Percentiles rank a stretch among this genome's conserved stretches.
These are phyloP conservation scores for Mechanitis messenoides DNA, from an alignment of 2,888 invertebrate species.

Conservation along the genomic window DNA sequence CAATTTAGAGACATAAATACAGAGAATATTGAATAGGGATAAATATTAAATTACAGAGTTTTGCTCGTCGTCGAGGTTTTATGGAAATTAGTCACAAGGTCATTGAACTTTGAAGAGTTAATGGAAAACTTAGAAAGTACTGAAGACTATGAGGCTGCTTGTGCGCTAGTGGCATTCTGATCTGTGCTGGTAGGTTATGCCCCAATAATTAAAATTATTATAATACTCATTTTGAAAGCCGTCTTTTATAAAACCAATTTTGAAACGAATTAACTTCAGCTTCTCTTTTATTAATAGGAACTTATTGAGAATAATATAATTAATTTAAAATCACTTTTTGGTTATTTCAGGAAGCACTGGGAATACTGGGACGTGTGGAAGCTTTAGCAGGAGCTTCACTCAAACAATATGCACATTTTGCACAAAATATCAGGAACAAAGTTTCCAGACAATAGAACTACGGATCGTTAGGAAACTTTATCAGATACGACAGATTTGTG, in stretches of 20 bases:
- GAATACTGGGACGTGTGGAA: constrained; percentile 8
- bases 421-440: constrained; percentile 55
- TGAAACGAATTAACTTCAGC: too few species aligned
- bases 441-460: constrained; percentile 50
- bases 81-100: background rate
- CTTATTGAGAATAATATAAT: too few species aligned
- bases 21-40: too few species aligned
- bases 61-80: background rate
- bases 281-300: too few species aligned
- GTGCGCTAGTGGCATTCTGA: background rate
- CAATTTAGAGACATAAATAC: too few species aligned
- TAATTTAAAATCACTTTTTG: too few species aligned
- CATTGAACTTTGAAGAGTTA: background rate
- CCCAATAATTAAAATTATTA: too few species aligned
- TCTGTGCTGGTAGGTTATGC: background rate
- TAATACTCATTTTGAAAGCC: too few species aligned
- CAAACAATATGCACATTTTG: constrained; percentile 58
- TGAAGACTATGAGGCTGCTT: background rate
- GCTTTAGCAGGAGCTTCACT: constrained; percentile 43
- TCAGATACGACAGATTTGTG: constrained; percentile 37
- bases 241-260: too few species aligned
- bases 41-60: background rate
- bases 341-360: constrained; percentile 2
- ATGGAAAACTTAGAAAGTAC: background rate
- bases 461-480: constrained; percentile 38